phyloP scores from a whole-genome alignment of 2,797 vertebrate genomes.

The Meda fulgida region DNA sequence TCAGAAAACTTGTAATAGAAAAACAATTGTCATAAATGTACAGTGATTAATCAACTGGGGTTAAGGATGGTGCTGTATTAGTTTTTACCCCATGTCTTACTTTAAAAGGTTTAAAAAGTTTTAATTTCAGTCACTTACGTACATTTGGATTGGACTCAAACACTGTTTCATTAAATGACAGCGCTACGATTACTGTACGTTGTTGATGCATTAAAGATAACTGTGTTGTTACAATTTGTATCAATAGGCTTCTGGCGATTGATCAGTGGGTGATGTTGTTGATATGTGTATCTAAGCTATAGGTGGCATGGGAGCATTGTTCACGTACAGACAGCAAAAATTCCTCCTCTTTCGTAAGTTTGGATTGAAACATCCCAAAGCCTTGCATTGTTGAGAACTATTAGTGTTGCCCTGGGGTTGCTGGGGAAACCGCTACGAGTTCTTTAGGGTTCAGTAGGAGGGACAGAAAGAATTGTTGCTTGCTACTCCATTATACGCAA shows the following conservation, averaged over 20 bases:
- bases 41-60: background rate
- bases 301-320: background rate
- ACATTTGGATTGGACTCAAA: background rate
- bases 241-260: constrained; percentile 14
- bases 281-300: background rate
- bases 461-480: constrained; percentile 68
- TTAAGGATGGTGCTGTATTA: background rate
- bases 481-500: constrained; percentile 62
- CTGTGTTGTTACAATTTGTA: constrained; percentile 5
- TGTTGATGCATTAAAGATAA: background rate
- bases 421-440: constrained; percentile 71
- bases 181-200: background rate
- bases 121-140: constrained; percentile 18
- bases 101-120: background rate
- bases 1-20: background rate
- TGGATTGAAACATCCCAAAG: constrained; percentile 68
- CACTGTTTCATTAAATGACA: background rate
- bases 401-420: constrained; percentile 74
- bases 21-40: background rate
- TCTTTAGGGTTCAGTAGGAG: constrained; percentile 68
- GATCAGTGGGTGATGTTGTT: constrained; percentile 12
- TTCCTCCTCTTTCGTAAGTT: constrained; percentile 44
- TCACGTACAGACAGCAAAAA: constrained; percentile 24
- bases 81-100: background rate
- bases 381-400: constrained; percentile 76